A percentile compares a stretch with the other conserved stretches of the same genome.
phyloP scores from a whole-genome alignment of 2,797 vertebrate genomes.

The Rallus crepitans region DNA sequence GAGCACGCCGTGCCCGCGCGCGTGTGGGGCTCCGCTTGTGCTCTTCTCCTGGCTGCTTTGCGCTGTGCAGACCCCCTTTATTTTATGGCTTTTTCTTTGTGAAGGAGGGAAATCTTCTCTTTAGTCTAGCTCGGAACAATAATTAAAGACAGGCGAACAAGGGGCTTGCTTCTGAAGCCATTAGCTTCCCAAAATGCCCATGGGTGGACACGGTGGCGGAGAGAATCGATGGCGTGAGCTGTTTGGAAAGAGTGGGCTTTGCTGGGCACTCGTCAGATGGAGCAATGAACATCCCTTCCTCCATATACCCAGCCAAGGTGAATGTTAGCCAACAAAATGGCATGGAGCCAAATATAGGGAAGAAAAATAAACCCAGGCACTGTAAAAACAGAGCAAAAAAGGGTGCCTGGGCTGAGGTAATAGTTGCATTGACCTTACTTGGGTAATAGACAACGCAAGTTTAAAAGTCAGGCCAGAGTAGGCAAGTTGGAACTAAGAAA shows the following conservation, averaged over 20 bases:
- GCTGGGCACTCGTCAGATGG: not conserved
- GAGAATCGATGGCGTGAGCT: not conserved
- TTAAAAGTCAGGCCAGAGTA: not conserved
- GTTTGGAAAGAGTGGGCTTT: not conserved
- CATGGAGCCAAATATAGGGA: not conserved
- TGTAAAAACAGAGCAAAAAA: not conserved
- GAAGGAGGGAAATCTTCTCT: not conserved
- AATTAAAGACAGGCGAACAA: not conserved
- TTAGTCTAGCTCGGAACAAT: not conserved
- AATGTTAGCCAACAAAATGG: not conserved
- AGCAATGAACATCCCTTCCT: not conserved
- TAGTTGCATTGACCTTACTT: not conserved
- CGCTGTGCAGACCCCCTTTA: rapidly evolving
- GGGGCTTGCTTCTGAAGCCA: not conserved
- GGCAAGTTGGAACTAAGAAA: not conserved
- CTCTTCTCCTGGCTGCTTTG: not conserved
- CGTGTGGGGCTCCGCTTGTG: not conserved
- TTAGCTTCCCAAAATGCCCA: not conserved
- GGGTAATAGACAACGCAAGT: not conserved
- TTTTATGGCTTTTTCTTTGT: not conserved
- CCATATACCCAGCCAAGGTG: not conserved
- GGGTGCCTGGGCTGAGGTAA: not conserved
- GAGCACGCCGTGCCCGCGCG: not conserved
- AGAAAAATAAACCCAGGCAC: constrained; percentile 41
- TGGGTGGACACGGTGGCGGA: not conserved